Percentiles rank a stretch among this genome's conserved stretches.
These are phyloP conservation scores for Chloromyia formosa DNA, from an alignment of 2,888 invertebrate genomes.

Conservation along the genomic window DNA sequence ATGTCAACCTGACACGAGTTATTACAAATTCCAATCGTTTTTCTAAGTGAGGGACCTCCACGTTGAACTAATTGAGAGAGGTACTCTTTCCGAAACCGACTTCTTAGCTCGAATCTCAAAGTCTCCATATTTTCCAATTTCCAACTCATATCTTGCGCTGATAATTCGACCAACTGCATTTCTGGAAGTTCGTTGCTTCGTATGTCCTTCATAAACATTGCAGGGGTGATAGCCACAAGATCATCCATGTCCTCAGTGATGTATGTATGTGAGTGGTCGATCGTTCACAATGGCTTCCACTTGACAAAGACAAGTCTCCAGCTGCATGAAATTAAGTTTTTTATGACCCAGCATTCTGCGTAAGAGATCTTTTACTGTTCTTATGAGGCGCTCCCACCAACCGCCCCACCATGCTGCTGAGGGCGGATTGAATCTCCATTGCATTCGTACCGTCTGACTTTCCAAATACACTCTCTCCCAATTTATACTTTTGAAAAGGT, in stretches of 20 bases:
- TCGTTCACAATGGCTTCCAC: neutral
- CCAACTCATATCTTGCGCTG: neutral
- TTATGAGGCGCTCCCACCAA: slow-evolving; percentile 61
- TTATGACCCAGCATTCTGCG: neutral
- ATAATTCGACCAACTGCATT: neutral
- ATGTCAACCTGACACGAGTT: no score
- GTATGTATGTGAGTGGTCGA: neutral
- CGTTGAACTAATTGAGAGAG: no score
- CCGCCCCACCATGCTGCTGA: slow-evolving; percentile 63
- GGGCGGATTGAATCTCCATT: slow-evolving; percentile 58
- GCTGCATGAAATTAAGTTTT: neutral
- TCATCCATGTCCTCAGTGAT: neutral
- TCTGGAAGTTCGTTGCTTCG: neutral
- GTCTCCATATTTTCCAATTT: neutral
- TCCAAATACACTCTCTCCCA: slow-evolving; percentile 31
- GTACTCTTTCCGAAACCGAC: no score
- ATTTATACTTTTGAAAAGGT: slow-evolving; percentile 13
- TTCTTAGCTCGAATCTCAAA: no score
- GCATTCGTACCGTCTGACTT: slow-evolving; percentile 52
- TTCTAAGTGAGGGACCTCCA: no score
- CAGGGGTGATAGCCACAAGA: neutral
- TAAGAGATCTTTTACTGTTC: slow-evolving; percentile 55
- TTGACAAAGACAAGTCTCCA: no score
- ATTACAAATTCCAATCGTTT: no score
- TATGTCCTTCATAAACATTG: neutral